Evolutionary conservation across 2,888 invertebrate genomes (phyloP).

Genomic region (Notodonta dromedarius): DNA sequence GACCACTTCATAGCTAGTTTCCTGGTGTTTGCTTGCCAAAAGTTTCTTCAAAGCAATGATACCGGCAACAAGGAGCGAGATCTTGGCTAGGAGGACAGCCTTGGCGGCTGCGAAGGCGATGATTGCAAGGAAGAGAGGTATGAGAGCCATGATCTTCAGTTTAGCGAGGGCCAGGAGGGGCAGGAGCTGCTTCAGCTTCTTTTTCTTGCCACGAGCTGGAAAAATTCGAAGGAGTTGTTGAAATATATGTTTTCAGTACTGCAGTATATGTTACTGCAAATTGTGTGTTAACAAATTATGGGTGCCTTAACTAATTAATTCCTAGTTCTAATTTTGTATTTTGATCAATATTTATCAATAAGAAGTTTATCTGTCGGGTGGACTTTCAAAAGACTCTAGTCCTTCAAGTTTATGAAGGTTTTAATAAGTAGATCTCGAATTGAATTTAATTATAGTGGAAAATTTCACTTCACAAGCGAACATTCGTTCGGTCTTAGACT

Average conservation of each 20-base stretch:
- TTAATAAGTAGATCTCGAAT: no score
- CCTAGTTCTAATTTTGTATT: no score
- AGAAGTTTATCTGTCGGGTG: no score
- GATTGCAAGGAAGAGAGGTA: constrained; percentile 89
- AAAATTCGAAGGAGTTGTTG: not conserved
- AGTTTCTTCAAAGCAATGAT: constrained; percentile 89
- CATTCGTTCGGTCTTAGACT: no score
- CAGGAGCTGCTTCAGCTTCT: constrained; percentile 90
- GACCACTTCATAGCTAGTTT: constrained; percentile 91
- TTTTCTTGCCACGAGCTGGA: constrained; percentile 91
- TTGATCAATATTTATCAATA: no score
- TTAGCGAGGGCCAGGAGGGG: constrained; percentile 90
- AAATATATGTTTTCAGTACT: not conserved
- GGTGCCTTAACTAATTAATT: no score
- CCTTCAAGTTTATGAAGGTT: no score
- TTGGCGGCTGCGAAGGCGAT: constrained; percentile 94
- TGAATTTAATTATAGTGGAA: no score
- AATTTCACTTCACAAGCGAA: no score
- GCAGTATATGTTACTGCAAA: no score
- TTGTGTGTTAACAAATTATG: no score
- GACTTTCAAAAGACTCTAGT: no score
- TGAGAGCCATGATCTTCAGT: constrained; percentile 90
- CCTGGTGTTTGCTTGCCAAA: constrained; percentile 87
- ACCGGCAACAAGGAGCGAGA: constrained; percentile 90
- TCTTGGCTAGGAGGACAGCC: constrained; percentile 92